A percentile compares a stretch with the other conserved stretches of the same genome.
Evolutionary conservation across 2,113 vertebrate species (phyloP).

Genomic region (Petromus typicus): DNA sequence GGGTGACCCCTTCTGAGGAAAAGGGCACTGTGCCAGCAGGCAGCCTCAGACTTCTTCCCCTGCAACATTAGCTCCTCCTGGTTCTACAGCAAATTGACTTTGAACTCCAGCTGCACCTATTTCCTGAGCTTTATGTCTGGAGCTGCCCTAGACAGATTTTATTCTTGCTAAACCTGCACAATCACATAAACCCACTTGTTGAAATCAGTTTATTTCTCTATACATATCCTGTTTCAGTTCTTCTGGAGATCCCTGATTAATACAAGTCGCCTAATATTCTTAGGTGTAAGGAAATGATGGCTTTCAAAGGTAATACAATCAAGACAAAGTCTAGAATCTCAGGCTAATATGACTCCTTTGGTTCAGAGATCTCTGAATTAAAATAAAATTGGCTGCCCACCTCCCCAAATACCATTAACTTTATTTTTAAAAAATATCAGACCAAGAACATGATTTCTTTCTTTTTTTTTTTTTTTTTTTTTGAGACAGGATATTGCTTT

Average conservation of each 20-base stretch:
- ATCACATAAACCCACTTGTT: neutral
- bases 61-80: too few species aligned
- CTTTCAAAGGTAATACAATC: neutral
- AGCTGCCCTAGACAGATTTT: neutral
- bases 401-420: neutral
- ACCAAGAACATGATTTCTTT: neutral
- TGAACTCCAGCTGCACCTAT: neutral
- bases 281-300: neutral
- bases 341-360: neutral
- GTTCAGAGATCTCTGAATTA: neutral
- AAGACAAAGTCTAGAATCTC: neutral
- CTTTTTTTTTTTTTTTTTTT: too few species aligned
- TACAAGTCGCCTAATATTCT: neutral
- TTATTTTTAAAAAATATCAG: neutral
- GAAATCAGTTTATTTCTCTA: neutral
- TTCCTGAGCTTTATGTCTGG: neutral
- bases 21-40: neutral
- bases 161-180: neutral
- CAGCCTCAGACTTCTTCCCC: neutral
- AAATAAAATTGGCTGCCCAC: neutral
- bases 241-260: neutral
- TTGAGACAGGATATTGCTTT: too few species aligned
- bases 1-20: neutral
- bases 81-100: neutral
- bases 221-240: neutral